Evolutionary conservation across 2,888 invertebrate species (phyloP).

Genomic region (Tetranychus truncatus): DNA sequence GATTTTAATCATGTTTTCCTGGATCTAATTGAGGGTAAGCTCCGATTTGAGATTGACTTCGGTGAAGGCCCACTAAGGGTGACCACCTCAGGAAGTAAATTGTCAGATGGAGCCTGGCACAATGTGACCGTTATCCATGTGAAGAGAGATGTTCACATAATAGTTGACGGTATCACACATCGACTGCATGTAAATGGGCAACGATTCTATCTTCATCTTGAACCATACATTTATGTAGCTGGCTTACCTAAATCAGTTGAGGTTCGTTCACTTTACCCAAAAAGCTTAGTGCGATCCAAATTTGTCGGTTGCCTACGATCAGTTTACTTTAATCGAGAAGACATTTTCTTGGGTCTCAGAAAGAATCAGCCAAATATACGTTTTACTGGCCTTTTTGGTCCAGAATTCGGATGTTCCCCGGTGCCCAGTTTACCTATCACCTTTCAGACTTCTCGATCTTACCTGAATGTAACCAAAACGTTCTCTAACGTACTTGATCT

Average conservation of each 20-base stretch:
- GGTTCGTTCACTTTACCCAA: conserved; percentile 14
- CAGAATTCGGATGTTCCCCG: conserved; percentile 62
- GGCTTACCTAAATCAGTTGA: neutral
- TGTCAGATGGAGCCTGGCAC: conserved; percentile 45
- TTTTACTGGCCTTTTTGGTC: conserved; percentile 47
- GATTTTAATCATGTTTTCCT: conserved; percentile 76
- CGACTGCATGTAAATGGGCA: conserved; percentile 32
- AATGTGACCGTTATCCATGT: conserved; percentile 69
- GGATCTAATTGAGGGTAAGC: conserved; percentile 53
- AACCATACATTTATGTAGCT: conserved; percentile 11
- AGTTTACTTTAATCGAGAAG: conserved; percentile 78
- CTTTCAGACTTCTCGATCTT: conserved; percentile 34
- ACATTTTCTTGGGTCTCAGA: conserved; percentile 68
- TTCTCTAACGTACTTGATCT: neutral
- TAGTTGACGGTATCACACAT: conserved; percentile 48
- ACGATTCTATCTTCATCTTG: neutral
- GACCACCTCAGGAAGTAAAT: conserved; percentile 22
- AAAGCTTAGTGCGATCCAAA: conserved; percentile 41
- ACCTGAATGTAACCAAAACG: conserved; percentile 4
- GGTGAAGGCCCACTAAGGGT: conserved; percentile 48
- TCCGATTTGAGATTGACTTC: conserved; percentile 69
- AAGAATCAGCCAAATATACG: conserved; percentile 60
- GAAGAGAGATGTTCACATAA: conserved; percentile 50
- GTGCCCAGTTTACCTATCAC: conserved; percentile 74
- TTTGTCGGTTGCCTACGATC: conserved; percentile 75